phyloP scores from a whole-genome alignment of 2,888 invertebrate species.

The Agriopis leucophaearia region DNA sequence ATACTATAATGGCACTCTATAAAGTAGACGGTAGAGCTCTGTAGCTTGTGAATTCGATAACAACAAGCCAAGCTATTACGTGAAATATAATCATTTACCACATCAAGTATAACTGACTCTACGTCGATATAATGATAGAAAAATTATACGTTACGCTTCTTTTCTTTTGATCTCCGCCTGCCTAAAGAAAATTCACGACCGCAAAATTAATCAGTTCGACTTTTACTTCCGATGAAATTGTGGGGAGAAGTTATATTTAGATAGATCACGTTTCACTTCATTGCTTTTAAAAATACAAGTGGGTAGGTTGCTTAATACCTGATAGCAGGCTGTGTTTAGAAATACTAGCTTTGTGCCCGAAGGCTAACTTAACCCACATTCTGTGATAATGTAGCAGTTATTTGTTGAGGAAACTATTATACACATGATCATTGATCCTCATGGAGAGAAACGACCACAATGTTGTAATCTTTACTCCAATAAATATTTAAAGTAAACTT shows the following conservation, averaged over 20 bases:
- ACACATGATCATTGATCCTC: no score
- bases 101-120: background rate
- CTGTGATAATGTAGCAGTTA: no score
- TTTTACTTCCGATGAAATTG: slow-evolving; percentile 34
- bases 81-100: slow-evolving; percentile 4
- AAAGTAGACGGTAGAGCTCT: background rate
- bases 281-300: slow-evolving; percentile 4
- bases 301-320: no score
- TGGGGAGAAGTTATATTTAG: slow-evolving; percentile 26
- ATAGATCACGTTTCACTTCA: slow-evolving; percentile 30
- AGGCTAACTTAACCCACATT: no score
- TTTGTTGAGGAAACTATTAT: no score
- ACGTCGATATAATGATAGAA: slow-evolving; percentile 4
- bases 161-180: slow-evolving; percentile 10
- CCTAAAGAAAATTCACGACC: slow-evolving; percentile 34
- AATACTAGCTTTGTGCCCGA: no score
- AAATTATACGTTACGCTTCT: slow-evolving; percentile 19
- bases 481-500: no score
- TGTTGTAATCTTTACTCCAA: no score
- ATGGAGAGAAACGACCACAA: no score
- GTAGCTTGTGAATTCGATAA: background rate
- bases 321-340: no score
- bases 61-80: background rate
- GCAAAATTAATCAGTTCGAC: slow-evolving; percentile 46
- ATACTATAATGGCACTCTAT: background rate